Percentiles rank a stretch among this genome's conserved stretches.
These are phyloP conservation scores for Standfussiana lucernea DNA, from an alignment of 2,888 invertebrate species.

Conservation along the genomic window DNA sequence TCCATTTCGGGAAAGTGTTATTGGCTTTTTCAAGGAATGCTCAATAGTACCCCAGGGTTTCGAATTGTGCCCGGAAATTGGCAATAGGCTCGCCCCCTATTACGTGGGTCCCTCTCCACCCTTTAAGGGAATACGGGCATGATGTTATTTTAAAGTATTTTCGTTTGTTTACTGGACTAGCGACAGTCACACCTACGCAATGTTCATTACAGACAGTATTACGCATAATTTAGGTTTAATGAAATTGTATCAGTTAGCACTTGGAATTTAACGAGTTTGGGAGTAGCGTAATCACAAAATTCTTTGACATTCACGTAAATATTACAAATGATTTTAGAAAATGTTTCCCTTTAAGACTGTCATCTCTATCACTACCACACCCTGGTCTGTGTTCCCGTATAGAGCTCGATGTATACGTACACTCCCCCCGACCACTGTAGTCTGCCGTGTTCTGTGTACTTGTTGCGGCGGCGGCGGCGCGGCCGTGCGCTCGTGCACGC, in stretches of 20 bases:
- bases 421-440: too few species aligned
- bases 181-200: background rate
- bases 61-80: conserved; percentile 40
- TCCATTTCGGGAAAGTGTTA: conserved; percentile 33
- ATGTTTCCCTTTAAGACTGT: background rate
- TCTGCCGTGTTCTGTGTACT: too few species aligned
- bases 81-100: conserved; percentile 29
- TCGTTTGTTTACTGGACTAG: background rate
- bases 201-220: background rate
- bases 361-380: too few species aligned
- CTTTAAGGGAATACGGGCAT: background rate
- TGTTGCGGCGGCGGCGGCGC: too few species aligned
- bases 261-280: background rate
- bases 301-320: background rate
- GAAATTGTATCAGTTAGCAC: background rate
- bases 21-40: conserved; percentile 43
- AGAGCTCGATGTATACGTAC: too few species aligned
- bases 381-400: too few species aligned
- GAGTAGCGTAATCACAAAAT: background rate
- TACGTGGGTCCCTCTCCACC: conserved; percentile 8
- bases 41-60: conserved; percentile 20
- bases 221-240: background rate
- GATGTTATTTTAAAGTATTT: conserved; percentile 10
- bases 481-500: too few species aligned
- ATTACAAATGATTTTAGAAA: background rate